These are phyloP conservation scores for Poecilia picta DNA, from an alignment of 2,797 vertebrate species.

Conservation along the genomic window DNA sequence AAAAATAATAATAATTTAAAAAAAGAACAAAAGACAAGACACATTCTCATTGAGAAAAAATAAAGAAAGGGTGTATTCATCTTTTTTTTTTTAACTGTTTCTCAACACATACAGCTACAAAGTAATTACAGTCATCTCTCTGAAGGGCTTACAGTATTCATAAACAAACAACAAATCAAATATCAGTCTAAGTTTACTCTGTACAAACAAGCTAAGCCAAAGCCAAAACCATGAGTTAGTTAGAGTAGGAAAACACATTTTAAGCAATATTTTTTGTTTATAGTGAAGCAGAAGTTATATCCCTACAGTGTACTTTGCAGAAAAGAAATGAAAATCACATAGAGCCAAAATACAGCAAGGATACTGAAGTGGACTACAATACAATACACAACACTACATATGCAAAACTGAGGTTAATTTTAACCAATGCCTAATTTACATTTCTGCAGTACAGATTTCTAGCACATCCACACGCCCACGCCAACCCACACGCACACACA, in stretches of 20 bases:
- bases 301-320: conserved; percentile 64
- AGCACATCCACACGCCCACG: no score
- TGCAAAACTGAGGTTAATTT: no score
- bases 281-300: conserved; percentile 75
- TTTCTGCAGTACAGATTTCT: no score
- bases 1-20: no score
- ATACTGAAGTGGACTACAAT: conserved; percentile 77
- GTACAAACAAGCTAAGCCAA: conserved; percentile 80
- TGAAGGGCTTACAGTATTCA: conserved; percentile 69
- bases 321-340: conserved; percentile 59
- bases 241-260: conserved; percentile 74
- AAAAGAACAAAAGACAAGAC: no score
- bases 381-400: conserved; percentile 77
- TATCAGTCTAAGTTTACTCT: conserved; percentile 75
- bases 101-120: conserved; percentile 75
- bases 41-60: no score
- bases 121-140: conserved; percentile 74
- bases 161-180: conserved; percentile 78
- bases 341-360: no score
- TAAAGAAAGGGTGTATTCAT: no score
- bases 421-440: no score
- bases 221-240: conserved; percentile 68
- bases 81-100: no score
- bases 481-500: no score
- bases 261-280: conserved; percentile 68